Evolutionary conservation across 2,797 vertebrate genomes (phyloP).

Genomic region (Lepidocolaptes lacrymiger): DNA sequence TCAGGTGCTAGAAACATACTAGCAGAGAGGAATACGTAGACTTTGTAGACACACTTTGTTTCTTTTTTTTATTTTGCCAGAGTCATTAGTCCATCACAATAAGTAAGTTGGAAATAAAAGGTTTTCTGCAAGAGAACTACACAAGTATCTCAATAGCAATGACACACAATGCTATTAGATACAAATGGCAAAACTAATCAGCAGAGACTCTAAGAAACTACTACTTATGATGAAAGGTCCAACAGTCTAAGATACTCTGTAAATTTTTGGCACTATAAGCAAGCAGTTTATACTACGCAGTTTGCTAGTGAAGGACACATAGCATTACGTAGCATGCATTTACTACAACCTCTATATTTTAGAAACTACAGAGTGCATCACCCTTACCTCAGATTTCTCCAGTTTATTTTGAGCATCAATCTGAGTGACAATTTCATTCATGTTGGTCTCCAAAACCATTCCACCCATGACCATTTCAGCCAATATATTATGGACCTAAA

Average conservation of each 20-base stretch:
- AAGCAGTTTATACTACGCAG: background rate
- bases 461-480: constrained; percentile 99
- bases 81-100: background rate
- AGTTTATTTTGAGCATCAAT: constrained; percentile 97
- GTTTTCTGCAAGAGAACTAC: background rate
- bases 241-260: background rate
- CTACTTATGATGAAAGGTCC: constrained; percentile 1
- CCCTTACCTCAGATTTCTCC: constrained; percentile 98
- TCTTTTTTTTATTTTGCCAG: background rate
- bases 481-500: constrained; percentile 96
- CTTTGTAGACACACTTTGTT: background rate
- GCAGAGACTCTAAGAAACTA: background rate
- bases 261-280: constrained; percentile 17
- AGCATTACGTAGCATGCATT: constrained; percentile 28
- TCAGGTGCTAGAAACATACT: background rate
- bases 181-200: background rate
- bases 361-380: background rate
- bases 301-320: constrained; percentile 35
- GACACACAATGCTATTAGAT: background rate
- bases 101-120: background rate
- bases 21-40: background rate
- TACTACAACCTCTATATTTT: background rate
- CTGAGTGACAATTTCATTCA: constrained; percentile 98
- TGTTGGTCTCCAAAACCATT: constrained; percentile 98
- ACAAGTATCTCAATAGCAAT: constrained; percentile 21